These are phyloP conservation scores for Synanthedon andrenaeformis DNA, from an alignment of 2,888 invertebrate species.

Conservation along the genomic window DNA sequence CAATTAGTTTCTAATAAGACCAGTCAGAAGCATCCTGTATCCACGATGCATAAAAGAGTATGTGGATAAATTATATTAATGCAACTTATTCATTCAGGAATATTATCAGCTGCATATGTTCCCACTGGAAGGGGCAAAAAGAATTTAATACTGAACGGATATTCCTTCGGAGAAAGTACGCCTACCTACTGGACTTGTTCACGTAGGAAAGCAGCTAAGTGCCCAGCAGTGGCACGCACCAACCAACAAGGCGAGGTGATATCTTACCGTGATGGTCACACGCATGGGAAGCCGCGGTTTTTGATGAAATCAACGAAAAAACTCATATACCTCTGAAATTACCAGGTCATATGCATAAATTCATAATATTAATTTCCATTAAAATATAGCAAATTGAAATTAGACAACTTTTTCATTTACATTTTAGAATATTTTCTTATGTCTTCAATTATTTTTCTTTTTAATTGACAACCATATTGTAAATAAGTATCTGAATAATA, in stretches of 20 bases:
- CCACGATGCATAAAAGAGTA: too few relatives aligned
- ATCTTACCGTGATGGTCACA: constrained; percentile 28
- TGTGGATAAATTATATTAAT: too few relatives aligned
- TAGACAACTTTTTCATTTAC: too few relatives aligned
- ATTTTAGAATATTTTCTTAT: too few relatives aligned
- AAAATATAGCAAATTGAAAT: too few relatives aligned
- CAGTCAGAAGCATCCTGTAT: too few relatives aligned
- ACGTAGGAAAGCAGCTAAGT: constrained; percentile 20
- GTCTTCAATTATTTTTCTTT: too few relatives aligned
- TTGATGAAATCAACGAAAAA: constrained; percentile 37
- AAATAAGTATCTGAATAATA: too few relatives aligned
- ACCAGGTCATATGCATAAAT: too few relatives aligned
- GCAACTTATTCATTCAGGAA: neutral
- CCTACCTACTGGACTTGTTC: constrained; percentile 39
- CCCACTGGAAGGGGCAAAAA: constrained; percentile 41
- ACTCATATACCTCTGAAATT: constrained; percentile 23
- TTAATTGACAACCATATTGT: too few relatives aligned
- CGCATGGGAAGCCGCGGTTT: constrained; percentile 41
- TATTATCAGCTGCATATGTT: constrained; percentile 32
- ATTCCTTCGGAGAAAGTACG: constrained; percentile 28
- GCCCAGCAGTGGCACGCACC: constrained; percentile 41
- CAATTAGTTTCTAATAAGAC: too few relatives aligned
- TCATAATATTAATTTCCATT: too few relatives aligned
- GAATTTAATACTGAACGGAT: constrained; percentile 39
- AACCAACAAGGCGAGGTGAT: constrained; percentile 38